A percentile compares a stretch with the other conserved stretches of the same genome.
Conservation (phyloP, 1,140 invertebrate genomes). For the Macrosteles quadrilineatus region DNA sequence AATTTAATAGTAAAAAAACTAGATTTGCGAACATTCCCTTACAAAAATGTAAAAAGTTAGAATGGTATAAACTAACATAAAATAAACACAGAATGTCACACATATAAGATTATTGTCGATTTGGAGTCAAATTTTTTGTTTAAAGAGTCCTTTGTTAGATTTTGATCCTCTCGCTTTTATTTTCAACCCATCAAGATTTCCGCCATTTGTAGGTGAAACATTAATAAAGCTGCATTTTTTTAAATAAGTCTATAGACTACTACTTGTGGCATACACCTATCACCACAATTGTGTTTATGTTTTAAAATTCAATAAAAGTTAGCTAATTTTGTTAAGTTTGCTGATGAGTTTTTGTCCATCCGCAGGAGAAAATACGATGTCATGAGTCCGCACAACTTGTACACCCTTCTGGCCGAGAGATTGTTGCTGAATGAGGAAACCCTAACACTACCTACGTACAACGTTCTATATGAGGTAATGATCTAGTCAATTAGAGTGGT, state of each 20-base stretch:
- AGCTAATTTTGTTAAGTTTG: neutral
- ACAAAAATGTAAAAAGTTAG: too few relatives aligned
- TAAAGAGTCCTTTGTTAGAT: too few relatives aligned
- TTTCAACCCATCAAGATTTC: too few relatives aligned
- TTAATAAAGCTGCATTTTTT: neutral
- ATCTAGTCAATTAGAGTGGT: neutral
- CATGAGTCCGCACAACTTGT: conserved; percentile 97
- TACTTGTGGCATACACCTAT: neutral
- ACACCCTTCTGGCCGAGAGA: conserved; percentile 92
- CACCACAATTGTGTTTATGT: neutral
- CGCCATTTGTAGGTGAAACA: too few relatives aligned
- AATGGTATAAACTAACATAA: too few relatives aligned
- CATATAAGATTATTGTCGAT: too few relatives aligned
- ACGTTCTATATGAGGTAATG: conserved; percentile 93
- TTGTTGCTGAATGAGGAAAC: conserved; percentile 87
- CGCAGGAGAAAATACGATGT: conserved; percentile 95
- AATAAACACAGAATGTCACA: too few relatives aligned
- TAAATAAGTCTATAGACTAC: neutral
- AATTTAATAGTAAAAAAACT: too few relatives aligned
- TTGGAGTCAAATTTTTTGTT: too few relatives aligned
- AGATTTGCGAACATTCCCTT: too few relatives aligned
- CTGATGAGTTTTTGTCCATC: conserved; percentile 40
- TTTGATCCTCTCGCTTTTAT: too few relatives aligned
- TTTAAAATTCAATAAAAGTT: neutral
- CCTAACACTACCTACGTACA: conserved; percentile 92